A percentile compares a stretch with the other conserved stretches of the same genome.
Conservation (phyloP, 1,140 invertebrate genomes). For the Brachionus angularis region DNA sequence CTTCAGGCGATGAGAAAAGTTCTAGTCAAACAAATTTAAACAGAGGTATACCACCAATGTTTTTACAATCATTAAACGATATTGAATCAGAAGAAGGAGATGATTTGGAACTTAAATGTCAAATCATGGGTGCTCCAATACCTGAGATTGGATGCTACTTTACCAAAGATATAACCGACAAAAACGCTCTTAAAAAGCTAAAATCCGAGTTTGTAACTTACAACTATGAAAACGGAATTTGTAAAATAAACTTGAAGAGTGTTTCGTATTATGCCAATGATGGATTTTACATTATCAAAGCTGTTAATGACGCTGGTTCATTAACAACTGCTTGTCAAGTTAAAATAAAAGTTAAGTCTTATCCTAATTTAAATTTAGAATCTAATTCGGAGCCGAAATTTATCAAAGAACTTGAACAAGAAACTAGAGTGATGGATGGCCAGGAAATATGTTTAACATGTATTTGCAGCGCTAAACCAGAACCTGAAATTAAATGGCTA, state of each 20-base stretch:
- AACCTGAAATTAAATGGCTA: slow-evolving; percentile 39
- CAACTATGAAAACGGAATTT: slow-evolving; percentile 31
- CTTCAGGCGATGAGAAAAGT: background rate
- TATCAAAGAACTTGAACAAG: background rate
- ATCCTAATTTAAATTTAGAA: slow-evolving; percentile 23
- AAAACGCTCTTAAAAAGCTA: slow-evolving; percentile 1
- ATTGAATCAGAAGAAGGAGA: slow-evolving; percentile 28
- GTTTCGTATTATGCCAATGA: slow-evolving; percentile 6
- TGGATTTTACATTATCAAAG: slow-evolving; percentile 25
- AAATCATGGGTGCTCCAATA: slow-evolving; percentile 42
- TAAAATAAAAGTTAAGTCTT: slow-evolving; percentile 16
- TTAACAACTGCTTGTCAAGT: slow-evolving; percentile 33
- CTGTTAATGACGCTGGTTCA: slow-evolving; percentile 20
- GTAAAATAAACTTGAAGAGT: background rate
- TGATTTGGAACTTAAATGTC: slow-evolving; percentile 38
- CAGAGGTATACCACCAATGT: slow-evolving; percentile 28
- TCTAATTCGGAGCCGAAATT: slow-evolving; percentile 7
- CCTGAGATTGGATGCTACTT: slow-evolving; percentile 27
- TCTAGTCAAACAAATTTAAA: background rate
- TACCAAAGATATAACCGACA: slow-evolving; percentile 37
- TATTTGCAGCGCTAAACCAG: slow-evolving; percentile 11
- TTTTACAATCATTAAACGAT: slow-evolving; percentile 29
- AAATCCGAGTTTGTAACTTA: background rate
- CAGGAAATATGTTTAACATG: slow-evolving; percentile 37
- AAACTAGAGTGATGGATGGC: slow-evolving; percentile 24